Evolutionary conservation across 1,140 invertebrate genomes (phyloP), one percentile per base, ranked within the genome.

Genomic region (Camponotus vicinus): DNA sequence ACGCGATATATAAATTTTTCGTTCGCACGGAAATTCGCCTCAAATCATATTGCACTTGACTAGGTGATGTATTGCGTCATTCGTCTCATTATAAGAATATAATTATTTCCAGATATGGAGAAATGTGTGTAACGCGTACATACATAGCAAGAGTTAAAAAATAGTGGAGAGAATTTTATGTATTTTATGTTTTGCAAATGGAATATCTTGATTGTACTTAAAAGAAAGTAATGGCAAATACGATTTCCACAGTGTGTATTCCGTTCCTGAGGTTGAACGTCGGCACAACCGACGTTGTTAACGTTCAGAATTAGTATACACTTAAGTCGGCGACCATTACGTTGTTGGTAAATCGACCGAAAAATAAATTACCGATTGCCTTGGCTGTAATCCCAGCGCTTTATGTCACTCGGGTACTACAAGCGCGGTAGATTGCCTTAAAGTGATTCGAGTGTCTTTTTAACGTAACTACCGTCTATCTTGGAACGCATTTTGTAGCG

Each of bases 311-410:
- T 88, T 73, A 15, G 73, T 32, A 63, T 69, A 57, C 21, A 55
- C 21, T 85, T 85, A 80, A 89, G 85, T 37, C 61, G n/a, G 27
- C 9, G 66, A 71, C 57, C 61, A 32, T 49, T 57, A 71, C 66
- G 75, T 89, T 55, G 75, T 13, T 64, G 75, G 61, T 85, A 78
- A 89, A 87, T 87, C 86, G 67, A 52, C 85, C 85, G 87, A 88
- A 91, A 91, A 88, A 91, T 88, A 91, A 92, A 91, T 92, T 86
- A 88, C 88, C 88, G 86, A 92, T 92, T 92, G 89, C 86, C 86
- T 92, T 92, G 92, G 91, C 89, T 91, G 64, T 88, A 85, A 89
- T 91, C 90, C 91, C 88, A 85, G 55, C 49, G 88, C 69, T 78
- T 85, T 69, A 69, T 89, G 71, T 89, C 67, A 34, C 63, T 75